Evolutionary conservation across 2,888 invertebrate species (phyloP), one percentile per base, ranked within the genome.

Genomic region (Seira musarum): DNA sequence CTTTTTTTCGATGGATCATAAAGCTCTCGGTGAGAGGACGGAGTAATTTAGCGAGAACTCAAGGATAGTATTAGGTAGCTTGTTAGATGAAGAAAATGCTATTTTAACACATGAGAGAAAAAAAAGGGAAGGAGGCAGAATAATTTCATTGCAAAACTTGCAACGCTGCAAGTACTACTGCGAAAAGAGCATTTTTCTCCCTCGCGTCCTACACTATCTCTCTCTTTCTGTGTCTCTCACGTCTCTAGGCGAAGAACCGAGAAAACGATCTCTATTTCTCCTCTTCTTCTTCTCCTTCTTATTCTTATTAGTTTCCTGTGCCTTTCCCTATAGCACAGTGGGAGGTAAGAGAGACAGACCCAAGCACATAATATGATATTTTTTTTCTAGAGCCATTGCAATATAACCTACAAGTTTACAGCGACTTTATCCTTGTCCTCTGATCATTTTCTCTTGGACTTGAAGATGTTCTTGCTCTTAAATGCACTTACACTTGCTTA

Each of bases 81-180:
- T n/a, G 17, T n/a, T 13, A 13, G 6, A 5, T 30, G 15, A 49
- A 49, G 49, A 2, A n/a, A 15, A 13, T 13, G 49, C 15, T 49
- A n/a, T n/a, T 49, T 13, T n/a, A n/a, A n/a, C 49, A 2, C 15
- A 13, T 49, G 49, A n/a, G 49, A n/a, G 17, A 40, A 40, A 13
- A 13, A 40, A 40, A 40, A 13, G 49, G 49, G 49, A 49, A n/a
- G 49, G 15, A 13, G 66, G 22, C 30, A 24, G 53, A 53, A 22
- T 40, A 64, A 64, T 72, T 70, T 30, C 71, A 25, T 67, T 78
- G 72, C 78, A 72, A 72, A 78, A 71, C 78, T 78, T 78, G 78
- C 78, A 78, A 78, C 72, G 78, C 72, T 78, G 78, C 78, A 78
- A 67, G 78, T 78, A 67, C 46, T 67, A 13, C 49, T 49, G 49